These are phyloP conservation scores for Burhinus oedicnemus DNA, from an alignment of 2,113 vertebrate genomes.

Conservation along the genomic window DNA sequence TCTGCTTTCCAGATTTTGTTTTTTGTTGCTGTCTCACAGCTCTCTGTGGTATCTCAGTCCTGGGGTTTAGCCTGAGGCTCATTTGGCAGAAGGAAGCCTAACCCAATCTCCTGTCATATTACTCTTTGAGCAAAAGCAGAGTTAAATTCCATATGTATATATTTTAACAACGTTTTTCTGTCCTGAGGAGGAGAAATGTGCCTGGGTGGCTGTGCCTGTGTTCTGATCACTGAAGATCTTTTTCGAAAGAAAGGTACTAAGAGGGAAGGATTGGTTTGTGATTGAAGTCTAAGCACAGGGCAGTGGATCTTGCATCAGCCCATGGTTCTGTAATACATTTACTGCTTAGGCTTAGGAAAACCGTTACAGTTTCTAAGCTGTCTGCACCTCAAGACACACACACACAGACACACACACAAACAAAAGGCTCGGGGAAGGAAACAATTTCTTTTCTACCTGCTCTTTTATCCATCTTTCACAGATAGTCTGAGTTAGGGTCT, in stretches of 20 bases:
- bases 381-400: background rate
- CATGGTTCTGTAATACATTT: background rate
- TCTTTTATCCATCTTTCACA: background rate
- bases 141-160: background rate
- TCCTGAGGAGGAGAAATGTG: background rate
- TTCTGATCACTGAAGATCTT: background rate
- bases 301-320: background rate
- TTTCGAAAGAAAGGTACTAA: background rate
- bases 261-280: background rate
- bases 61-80: background rate
- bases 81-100: background rate
- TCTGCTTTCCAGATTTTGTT: background rate
- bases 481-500: background rate
- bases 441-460: background rate
- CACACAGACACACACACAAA: background rate
- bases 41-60: background rate
- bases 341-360: background rate
- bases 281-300: background rate
- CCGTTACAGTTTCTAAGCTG: background rate
- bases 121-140: background rate
- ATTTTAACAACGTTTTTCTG: background rate
- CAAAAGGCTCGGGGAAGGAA: accelerated
- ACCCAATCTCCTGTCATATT: background rate
- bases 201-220: background rate
- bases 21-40: background rate